phyloP scores from a whole-genome alignment of 2,888 invertebrate genomes.

The Prosopocoilus inquinatus region DNA sequence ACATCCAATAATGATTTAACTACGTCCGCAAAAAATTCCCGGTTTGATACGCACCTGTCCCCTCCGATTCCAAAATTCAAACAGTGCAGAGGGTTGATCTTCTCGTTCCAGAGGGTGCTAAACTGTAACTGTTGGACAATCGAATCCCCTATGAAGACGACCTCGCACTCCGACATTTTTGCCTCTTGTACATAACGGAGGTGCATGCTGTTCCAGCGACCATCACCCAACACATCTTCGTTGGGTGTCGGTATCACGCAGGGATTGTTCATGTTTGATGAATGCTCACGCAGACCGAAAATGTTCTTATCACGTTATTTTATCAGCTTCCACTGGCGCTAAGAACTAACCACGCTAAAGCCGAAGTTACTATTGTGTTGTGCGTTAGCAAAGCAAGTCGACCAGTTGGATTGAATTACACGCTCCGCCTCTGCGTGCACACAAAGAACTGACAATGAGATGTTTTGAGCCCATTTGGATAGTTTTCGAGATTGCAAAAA shows the following conservation, averaged over 20 bases:
- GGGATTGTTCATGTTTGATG: conserved; percentile 41
- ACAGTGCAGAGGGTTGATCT: conserved; percentile 65
- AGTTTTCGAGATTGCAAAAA: too few species aligned
- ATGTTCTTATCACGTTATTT: neutral
- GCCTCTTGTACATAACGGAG: conserved; percentile 60
- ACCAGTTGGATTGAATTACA: too few species aligned
- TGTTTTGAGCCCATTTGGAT: too few species aligned
- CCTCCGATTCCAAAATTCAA: conserved; percentile 71
- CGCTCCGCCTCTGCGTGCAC: too few species aligned
- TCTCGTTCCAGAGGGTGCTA: conserved; percentile 62
- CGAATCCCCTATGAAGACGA: conserved; percentile 68
- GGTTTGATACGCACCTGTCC: conserved; percentile 50
- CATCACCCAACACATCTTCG: conserved; percentile 59
- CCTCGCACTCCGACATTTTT: conserved; percentile 62
- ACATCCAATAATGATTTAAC: too few species aligned
- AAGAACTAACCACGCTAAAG: too few species aligned
- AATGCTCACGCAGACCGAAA: neutral
- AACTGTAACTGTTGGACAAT: conserved; percentile 61
- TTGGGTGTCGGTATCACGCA: conserved; percentile 55
- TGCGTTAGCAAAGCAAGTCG: too few species aligned
- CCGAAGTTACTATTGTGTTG: too few species aligned
- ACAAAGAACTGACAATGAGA: too few species aligned
- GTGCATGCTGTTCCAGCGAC: conserved; percentile 62
- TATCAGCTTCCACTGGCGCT: too few species aligned
- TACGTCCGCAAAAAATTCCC: too few species aligned